Percentiles rank a stretch among this genome's conserved stretches.
These are phyloP conservation scores for Corythaixoides concolor DNA, from an alignment of 2,113 vertebrate genomes.

Conservation along the genomic window DNA sequence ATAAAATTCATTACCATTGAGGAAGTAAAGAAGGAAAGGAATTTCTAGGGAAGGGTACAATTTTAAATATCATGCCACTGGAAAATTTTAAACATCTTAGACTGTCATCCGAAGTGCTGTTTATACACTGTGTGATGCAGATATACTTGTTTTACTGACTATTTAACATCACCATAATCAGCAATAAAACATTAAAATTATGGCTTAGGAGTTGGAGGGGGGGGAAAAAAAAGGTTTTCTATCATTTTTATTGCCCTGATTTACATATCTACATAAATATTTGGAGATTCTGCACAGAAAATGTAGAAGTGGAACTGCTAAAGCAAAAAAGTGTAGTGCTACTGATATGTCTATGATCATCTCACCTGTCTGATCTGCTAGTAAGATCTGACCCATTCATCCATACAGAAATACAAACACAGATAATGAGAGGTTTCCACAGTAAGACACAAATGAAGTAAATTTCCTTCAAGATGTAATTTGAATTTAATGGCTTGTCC, in stretches of 20 bases:
- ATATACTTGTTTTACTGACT: conserved; percentile 40
- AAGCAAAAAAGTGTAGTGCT: not conserved
- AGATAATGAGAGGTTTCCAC: conserved; percentile 34
- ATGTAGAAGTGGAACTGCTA: not conserved
- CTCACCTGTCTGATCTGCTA: not conserved
- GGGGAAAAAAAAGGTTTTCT: not conserved
- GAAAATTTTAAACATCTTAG: not conserved
- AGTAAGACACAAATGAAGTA: not conserved
- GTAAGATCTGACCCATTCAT: not conserved
- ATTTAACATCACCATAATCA: conserved; percentile 13
- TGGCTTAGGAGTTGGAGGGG: not conserved
- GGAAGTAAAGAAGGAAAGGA: not conserved
- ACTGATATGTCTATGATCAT: not conserved
- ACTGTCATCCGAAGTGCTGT: not conserved
- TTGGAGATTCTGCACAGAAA: conserved; percentile 19
- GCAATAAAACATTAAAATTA: conserved; percentile 50
- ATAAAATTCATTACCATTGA: not conserved
- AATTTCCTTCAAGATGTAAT: conserved; percentile 53
- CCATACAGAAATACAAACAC: conserved; percentile 10
- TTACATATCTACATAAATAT: conserved; percentile 49
- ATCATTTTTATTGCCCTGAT: conserved; percentile 48
- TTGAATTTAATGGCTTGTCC: conserved; percentile 60
- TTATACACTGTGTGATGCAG: not conserved
- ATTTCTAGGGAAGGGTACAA: not conserved
- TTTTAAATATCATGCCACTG: not conserved